Percentiles rank a stretch among this genome's conserved stretches.
These are phyloP conservation scores for Babyrousa celebensis DNA, from an alignment of 2,797 vertebrate species.

Conservation along the genomic window DNA sequence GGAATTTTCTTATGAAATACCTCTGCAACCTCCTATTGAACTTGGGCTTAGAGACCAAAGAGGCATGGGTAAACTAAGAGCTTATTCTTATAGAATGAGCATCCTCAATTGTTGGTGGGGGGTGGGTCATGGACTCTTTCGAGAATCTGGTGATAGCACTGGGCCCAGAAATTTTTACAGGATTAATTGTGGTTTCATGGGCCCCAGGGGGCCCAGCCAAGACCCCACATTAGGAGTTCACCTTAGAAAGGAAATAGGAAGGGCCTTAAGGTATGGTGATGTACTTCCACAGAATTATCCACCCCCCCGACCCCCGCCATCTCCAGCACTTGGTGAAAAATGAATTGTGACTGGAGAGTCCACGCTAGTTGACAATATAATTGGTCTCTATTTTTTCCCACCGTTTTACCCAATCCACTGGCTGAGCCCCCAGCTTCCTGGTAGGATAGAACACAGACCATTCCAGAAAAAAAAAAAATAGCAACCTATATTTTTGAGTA, in stretches of 20 bases:
- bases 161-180: not conserved
- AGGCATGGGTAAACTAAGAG: not conserved
- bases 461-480: not conserved
- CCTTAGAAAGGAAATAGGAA: constrained; percentile 37
- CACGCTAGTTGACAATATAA: constrained; percentile 42
- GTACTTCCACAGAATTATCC: not conserved
- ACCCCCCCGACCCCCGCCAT: not conserved
- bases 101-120: not conserved
- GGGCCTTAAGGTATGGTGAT: not conserved
- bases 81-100: not conserved
- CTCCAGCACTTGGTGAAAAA: constrained; percentile 40
- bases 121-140: not conserved
- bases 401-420: not conserved
- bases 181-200: not conserved
- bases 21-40: not conserved
- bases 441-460: constrained; percentile 45
- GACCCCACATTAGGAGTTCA: not conserved
- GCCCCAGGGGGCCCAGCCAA: not conserved
- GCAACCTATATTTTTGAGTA: constrained; percentile 54
- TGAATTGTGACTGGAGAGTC: constrained; percentile 1
- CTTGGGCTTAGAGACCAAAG: not conserved
- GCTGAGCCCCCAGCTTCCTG: constrained; percentile 72
- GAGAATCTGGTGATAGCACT: not conserved
- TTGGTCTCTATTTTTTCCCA: constrained; percentile 67
- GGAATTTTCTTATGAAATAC: not conserved